Conservation (phyloP, 2,888 invertebrate genomes). For the Drymonia ruficornis region DNA sequence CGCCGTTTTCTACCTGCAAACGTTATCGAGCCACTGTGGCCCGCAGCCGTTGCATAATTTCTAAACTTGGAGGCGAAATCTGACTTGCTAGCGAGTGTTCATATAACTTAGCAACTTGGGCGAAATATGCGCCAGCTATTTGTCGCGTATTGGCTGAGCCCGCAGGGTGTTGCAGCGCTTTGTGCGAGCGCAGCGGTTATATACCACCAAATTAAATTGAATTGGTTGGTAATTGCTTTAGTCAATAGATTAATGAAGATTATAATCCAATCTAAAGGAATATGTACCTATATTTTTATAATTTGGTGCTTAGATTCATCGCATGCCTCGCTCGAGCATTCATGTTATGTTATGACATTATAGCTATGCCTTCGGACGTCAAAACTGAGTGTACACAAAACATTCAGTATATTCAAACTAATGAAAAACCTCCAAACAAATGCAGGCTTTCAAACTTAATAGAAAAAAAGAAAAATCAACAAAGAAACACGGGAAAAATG, state of each 20-base stretch:
- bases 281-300: too few relatives aligned
- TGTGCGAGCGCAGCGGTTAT: not conserved
- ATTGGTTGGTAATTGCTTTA: not conserved
- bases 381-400: too few relatives aligned
- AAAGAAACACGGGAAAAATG: not conserved
- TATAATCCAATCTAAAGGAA: too few relatives aligned
- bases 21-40: constrained; percentile 51
- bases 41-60: constrained; percentile 60
- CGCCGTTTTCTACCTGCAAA: constrained; percentile 43
- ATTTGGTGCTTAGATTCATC: too few relatives aligned
- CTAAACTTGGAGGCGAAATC: constrained; percentile 41
- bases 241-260: too few relatives aligned
- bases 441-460: too few relatives aligned
- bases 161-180: constrained; percentile 13
- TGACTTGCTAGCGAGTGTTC: constrained; percentile 34
- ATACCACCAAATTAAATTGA: not conserved
- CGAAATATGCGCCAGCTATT: constrained; percentile 37
- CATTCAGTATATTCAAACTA: too few relatives aligned
- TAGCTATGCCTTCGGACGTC: too few relatives aligned
- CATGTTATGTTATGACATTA: too few relatives aligned
- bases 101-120: constrained; percentile 37
- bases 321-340: too few relatives aligned
- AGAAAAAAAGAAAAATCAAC: not conserved
- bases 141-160: constrained; percentile 25
- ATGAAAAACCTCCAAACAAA: too few relatives aligned